Evolutionary conservation across 2,888 invertebrate genomes (phyloP).

Genomic region (Mystacides longicornis): DNA sequence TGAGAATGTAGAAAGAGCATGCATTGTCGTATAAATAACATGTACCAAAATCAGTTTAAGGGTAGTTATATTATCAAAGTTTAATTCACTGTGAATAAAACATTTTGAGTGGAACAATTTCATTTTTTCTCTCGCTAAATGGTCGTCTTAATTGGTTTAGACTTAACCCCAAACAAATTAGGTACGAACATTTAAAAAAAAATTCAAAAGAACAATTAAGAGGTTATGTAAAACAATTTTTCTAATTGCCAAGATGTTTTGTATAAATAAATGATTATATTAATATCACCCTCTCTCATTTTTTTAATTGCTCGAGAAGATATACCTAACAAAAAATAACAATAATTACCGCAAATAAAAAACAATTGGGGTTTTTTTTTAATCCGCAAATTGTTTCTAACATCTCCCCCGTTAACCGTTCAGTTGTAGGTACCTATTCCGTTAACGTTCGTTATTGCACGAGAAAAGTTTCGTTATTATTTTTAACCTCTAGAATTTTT

Average conservation of each 20-base stretch:
- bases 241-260: background rate
- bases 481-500: conserved; percentile 15
- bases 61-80: too few relatives aligned
- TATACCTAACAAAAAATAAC: background rate
- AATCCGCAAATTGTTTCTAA: background rate
- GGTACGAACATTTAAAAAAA: too few relatives aligned
- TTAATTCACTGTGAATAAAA: too few relatives aligned
- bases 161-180: too few relatives aligned
- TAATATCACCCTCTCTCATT: background rate
- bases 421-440: background rate
- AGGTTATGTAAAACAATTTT: background rate
- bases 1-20: too few relatives aligned
- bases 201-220: too few relatives aligned
- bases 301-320: background rate
- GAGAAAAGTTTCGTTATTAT: conserved; percentile 3
- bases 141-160: too few relatives aligned
- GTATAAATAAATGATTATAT: background rate
- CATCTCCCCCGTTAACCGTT: background rate
- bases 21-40: too few relatives aligned
- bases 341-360: background rate
- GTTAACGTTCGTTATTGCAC: background rate
- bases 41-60: too few relatives aligned
- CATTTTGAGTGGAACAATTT: too few relatives aligned
- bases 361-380: background rate
- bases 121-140: too few relatives aligned